Conservation (phyloP, 2,113 vertebrate genomes). For the Elaphurus davidianus region DNA sequence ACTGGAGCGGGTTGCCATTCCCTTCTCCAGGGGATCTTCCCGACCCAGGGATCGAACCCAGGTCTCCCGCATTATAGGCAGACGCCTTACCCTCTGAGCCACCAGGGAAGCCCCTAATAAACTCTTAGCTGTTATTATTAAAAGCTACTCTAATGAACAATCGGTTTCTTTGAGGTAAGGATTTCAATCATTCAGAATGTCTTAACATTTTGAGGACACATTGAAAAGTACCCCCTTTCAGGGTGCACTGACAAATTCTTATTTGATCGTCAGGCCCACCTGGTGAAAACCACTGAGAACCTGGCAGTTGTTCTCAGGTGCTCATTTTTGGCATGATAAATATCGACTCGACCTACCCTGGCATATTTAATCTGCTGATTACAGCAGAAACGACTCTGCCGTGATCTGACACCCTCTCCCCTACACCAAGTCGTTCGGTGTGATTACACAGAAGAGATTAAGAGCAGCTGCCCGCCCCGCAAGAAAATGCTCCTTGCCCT, state of each 20-base stretch:
- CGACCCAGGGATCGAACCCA: no score
- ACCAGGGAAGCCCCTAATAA: not conserved
- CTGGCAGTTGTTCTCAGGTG: not conserved
- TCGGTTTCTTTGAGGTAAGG: not conserved
- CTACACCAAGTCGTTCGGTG: not conserved
- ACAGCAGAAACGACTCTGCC: not conserved
- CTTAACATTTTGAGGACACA: not conserved
- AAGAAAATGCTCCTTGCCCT: not conserved
- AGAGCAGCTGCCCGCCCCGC: not conserved
- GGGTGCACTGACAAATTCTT: not conserved
- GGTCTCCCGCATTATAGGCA: no score
- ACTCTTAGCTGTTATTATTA: not conserved
- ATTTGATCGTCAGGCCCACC: not conserved
- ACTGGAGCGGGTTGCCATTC: no score
- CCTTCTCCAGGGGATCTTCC: no score
- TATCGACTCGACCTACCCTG: not conserved
- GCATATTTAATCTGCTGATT: not conserved
- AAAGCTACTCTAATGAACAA: not conserved
- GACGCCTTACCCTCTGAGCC: not conserved
- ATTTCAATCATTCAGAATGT: not conserved
- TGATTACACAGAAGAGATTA: not conserved
- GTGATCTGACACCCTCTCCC: not conserved
- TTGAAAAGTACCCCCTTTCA: not conserved
- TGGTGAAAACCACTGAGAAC: not conserved
- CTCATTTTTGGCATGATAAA: constrained; percentile 17